Conservation (phyloP, 2,797 vertebrate species). For the Kryptolebias ocellatus region DNA sequence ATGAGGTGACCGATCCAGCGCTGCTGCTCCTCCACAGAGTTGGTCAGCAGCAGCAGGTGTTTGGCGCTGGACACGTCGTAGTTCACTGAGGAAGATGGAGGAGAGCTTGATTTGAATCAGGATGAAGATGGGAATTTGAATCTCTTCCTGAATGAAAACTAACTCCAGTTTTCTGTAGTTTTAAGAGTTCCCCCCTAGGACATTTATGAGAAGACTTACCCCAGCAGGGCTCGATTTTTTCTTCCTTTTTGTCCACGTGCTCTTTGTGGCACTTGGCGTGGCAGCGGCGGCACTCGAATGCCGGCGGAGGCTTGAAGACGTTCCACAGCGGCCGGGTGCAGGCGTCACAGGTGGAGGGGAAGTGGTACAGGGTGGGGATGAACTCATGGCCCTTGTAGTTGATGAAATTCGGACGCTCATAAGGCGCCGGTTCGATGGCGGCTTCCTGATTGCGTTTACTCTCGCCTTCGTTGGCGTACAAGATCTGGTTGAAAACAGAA, state of each 20-base stretch:
- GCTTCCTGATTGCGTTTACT: conserved; percentile 93
- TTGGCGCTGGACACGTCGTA: conserved; percentile 96
- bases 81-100: conserved; percentile 80
- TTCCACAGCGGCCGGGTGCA: conserved; percentile 94
- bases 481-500: conserved; percentile 80
- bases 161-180: too few relatives aligned
- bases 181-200: too few relatives aligned
- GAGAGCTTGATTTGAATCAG: conserved; percentile 8
- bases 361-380: conserved; percentile 95
- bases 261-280: conserved; percentile 98
- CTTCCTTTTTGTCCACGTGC: conserved; percentile 94
- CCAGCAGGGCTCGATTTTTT: conserved; percentile 93
- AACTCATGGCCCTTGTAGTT: conserved; percentile 97
- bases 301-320: conserved; percentile 95
- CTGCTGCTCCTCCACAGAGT: conserved; percentile 92
- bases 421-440: conserved; percentile 78
- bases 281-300: conserved; percentile 95
- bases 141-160: neutral
- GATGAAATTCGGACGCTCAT: conserved; percentile 90
- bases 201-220: conserved; percentile 68
- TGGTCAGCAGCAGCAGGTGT: conserved; percentile 92
- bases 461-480: conserved; percentile 97
- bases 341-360: conserved; percentile 95
- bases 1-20: conserved; percentile 94
- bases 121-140: neutral